Conservation (phyloP, 2,113 vertebrate species). For the Aphyosemion australe region DNA sequence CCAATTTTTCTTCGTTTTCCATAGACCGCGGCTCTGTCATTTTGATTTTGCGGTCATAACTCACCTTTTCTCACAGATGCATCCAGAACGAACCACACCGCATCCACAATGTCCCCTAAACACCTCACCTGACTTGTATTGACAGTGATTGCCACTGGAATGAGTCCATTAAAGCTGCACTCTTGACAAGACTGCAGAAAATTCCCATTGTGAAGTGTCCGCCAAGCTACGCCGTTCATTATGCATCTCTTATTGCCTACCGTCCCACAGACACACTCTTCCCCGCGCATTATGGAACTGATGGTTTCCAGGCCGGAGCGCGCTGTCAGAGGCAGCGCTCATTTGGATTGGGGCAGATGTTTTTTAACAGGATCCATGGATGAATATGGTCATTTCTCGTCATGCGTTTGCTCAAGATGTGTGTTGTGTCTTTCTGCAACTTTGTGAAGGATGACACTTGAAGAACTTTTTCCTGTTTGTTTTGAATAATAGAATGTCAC, state of each 20-base stretch:
- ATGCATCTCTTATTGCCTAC: conserved; percentile 72
- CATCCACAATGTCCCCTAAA: conserved; percentile 77
- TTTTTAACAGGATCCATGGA: conserved; percentile 54
- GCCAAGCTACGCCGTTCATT: conserved; percentile 67
- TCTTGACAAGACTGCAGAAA: conserved; percentile 80
- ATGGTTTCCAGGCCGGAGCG: conserved; percentile 61
- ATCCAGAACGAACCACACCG: conserved; percentile 76
- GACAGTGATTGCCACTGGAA: conserved; percentile 93
- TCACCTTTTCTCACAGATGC: conserved; percentile 81
- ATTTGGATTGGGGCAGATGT: conserved; percentile 66
- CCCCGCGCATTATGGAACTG: conserved; percentile 68
- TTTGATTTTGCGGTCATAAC: conserved; percentile 84
- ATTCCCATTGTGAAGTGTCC: conserved; percentile 48
- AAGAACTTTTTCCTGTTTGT: conserved; percentile 39
- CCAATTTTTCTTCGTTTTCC: conserved; percentile 53
- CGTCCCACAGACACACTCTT: conserved; percentile 66
- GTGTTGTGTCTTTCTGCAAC: conserved; percentile 33
- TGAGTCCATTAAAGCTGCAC: conserved; percentile 87
- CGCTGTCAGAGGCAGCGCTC: conserved; percentile 70
- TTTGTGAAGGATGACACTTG: conserved; percentile 64
- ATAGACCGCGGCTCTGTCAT: conserved; percentile 80
- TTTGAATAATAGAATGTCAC: conserved; percentile 33
- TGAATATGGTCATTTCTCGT: conserved; percentile 73
- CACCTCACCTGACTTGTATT: conserved; percentile 85
- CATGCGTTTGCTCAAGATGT: conserved; percentile 39